Conservation (phyloP, 2,888 invertebrate species). For the Amphipoea lucens region DNA sequence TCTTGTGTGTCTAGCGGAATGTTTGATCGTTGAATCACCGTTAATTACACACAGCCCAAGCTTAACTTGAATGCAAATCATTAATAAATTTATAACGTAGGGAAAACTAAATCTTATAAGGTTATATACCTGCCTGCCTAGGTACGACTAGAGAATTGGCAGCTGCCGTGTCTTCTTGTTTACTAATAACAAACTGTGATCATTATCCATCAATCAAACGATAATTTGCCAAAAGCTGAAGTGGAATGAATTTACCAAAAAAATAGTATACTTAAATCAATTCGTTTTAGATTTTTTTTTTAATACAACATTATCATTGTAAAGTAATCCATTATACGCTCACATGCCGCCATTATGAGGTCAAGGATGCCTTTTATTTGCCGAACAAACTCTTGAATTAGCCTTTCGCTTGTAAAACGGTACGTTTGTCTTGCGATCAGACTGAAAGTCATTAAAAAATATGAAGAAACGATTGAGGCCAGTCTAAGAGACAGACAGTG, state of each 20-base stretch:
- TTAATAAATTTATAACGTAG: not conserved
- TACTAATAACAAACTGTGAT: not conserved
- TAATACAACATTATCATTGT: slow-evolving; percentile 26
- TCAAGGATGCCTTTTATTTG: slow-evolving; percentile 55
- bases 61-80: slow-evolving; percentile 3
- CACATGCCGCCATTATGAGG: slow-evolving; percentile 43
- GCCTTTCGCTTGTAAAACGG: slow-evolving; percentile 54
- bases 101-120: too few relatives aligned
- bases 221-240: not conserved
- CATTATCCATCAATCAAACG: not conserved
- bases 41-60: slow-evolving; percentile 9
- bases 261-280: not conserved
- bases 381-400: slow-evolving; percentile 42
- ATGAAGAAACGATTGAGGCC: slow-evolving; percentile 34
- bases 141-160: not conserved
- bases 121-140: not conserved
- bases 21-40: slow-evolving; percentile 32
- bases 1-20: slow-evolving; percentile 2
- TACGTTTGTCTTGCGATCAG: slow-evolving; percentile 37
- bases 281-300: not conserved
- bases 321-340: slow-evolving; percentile 38
- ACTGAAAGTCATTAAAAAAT: slow-evolving; percentile 37
- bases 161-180: not conserved
- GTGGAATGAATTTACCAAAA: not conserved
- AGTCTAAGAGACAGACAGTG: slow-evolving; percentile 8